Base-by-base conservation (phyloP, 2,888 invertebrate genomes). In the Idaea dimidiata region DNA sequence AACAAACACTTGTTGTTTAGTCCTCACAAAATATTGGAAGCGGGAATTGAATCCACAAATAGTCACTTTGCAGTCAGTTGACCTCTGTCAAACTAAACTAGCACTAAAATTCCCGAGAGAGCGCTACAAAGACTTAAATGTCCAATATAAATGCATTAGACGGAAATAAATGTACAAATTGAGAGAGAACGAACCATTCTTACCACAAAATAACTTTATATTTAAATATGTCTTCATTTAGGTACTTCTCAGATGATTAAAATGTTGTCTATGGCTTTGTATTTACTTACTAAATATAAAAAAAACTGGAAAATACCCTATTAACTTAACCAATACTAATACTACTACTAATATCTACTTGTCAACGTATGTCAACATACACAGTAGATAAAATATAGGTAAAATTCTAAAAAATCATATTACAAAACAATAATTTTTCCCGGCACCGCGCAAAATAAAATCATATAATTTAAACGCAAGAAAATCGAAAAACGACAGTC, bases 401-500 rank as follows among this genome's bases (percentile, higher is more conserved):
- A 10, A 43, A 8, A 10, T 43, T 43, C 43, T 43, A 0, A 10
- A 14, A 43, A 43, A 43, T 0, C 43, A 14, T 43, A 43, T n/a
- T n/a, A 43, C 43, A 43, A 43, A 24, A 43, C 14, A 43, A 43
- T 43, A 43, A 10, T 43, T 43, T 10, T 1, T 14, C 43, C 43
- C 16, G 17, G 7, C 54, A 55, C 7, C 8, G 16, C 54, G 8
- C 54, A 54, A 54, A 16, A 54, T 55, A 65, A 67, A 69, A 66
- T 58, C 54, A 58, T 67, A 66, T 64, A 68, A 71, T 72, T 71
- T 70, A 79, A 78, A 68, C 73, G 74, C 74, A 71, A 77, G 68
- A 77, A 78, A 83, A 87, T 86, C 82, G 83, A 86, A 84, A 86
- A 80, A 79, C 77, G 76, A 72, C 78, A 77, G 73, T 76, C 77